phyloP scores from a whole-genome alignment of 2,113 vertebrate genomes.

The Xenotilapia caudafasciata region DNA sequence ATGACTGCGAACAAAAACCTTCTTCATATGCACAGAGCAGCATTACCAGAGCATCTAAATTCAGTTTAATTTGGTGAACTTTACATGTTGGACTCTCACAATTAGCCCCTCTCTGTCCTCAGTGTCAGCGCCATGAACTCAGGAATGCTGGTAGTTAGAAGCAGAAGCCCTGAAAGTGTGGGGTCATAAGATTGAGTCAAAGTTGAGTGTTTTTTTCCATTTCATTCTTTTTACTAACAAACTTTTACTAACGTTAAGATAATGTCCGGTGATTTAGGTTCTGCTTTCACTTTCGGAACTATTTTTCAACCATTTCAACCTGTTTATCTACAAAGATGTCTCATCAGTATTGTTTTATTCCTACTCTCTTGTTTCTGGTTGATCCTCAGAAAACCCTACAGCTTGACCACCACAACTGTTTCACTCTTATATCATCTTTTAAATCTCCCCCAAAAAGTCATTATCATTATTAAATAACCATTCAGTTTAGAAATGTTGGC shows the following conservation, averaged over 20 bases:
- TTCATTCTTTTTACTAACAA: not conserved
- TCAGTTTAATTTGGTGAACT: not conserved
- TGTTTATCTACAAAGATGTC: not conserved
- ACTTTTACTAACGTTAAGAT: not conserved
- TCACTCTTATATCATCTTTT: constrained; percentile 13
- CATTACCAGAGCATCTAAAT: not conserved
- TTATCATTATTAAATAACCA: constrained; percentile 24
- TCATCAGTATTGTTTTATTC: not conserved
- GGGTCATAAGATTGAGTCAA: not conserved
- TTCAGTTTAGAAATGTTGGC: constrained; percentile 19
- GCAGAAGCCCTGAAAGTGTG: not conserved
- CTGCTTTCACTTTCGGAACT: not conserved
- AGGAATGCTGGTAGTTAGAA: not conserved
- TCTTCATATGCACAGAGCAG: not conserved
- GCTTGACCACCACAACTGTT: constrained; percentile 4
- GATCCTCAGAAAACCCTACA: constrained; percentile 4
- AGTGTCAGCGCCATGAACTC: not conserved
- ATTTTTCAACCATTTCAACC: not conserved
- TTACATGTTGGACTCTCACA: not conserved
- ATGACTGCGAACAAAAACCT: not conserved
- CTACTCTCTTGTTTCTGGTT: not conserved
- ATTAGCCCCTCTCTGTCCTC: not conserved
- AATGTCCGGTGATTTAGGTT: not conserved
- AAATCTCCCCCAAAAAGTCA: not conserved
- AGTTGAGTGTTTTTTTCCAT: not conserved